phyloP scores from a whole-genome alignment of 2,888 invertebrate genomes.

The Didymodactylos carnosus region DNA sequence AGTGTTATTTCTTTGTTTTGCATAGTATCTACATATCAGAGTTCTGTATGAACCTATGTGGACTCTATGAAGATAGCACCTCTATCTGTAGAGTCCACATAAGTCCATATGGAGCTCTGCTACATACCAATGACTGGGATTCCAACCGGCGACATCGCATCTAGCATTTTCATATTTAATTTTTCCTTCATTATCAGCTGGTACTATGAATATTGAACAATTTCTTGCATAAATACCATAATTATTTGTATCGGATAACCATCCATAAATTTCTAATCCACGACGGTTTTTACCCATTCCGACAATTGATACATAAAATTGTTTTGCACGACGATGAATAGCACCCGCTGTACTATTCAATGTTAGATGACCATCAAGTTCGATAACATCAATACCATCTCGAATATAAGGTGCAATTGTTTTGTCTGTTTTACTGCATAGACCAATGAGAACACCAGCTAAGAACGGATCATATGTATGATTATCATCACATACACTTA shows the following conservation, averaged over 20 bases:
- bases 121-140: not conserved
- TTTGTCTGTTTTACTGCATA: not conserved
- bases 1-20: too few relatives aligned
- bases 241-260: not conserved
- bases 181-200: not conserved
- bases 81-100: too few relatives aligned
- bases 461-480: not conserved
- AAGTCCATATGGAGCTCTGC: not conserved
- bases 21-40: too few relatives aligned
- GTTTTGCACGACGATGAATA: not conserved
- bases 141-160: not conserved
- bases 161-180: not conserved
- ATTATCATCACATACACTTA: not conserved
- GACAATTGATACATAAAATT: not conserved
- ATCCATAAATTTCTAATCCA: not conserved
- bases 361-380: not conserved
- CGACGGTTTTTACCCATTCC: not conserved
- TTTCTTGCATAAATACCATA: not conserved
- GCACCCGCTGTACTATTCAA: not conserved
- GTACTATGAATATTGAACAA: not conserved
- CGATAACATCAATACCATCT: not conserved
- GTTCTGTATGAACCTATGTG: not conserved
- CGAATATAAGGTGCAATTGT: not conserved
- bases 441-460: not conserved
- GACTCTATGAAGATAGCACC: too few relatives aligned